Conservation (phyloP, 2,113 vertebrate genomes). For the Tychaedon coryphoeus region DNA sequence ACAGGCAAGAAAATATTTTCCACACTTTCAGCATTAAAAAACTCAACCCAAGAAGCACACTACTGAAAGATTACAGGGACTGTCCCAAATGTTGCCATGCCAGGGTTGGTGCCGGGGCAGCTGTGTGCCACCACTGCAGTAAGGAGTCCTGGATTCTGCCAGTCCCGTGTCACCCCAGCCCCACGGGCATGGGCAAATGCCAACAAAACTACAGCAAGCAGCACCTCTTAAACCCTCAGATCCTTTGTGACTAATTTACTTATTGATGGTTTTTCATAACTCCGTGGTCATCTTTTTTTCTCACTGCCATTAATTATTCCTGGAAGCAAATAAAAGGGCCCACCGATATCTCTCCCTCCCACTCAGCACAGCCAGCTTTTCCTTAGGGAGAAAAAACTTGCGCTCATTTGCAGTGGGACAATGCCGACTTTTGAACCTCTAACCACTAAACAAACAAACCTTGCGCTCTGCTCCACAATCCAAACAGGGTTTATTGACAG, state of each 20-base stretch:
- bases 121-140: neutral
- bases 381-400: conserved; percentile 62
- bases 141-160: neutral
- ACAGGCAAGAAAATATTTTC: neutral
- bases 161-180: rapidly evolving
- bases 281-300: conserved; percentile 38
- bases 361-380: neutral
- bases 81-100: neutral
- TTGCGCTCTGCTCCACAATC: conserved; percentile 75
- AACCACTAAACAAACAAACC: conserved; percentile 83
- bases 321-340: conserved; percentile 62
- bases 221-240: neutral
- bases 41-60: neutral
- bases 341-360: conserved; percentile 34
- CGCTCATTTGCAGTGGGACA: conserved; percentile 74
- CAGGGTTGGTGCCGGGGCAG: rapidly evolving
- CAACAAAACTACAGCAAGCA: neutral
- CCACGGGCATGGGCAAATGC: neutral
- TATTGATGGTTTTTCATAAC: conserved; percentile 39
- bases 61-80: neutral
- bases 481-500: conserved; percentile 83
- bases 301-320: conserved; percentile 54
- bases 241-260: neutral
- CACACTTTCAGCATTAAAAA: neutral
- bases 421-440: conserved; percentile 86